These are phyloP conservation scores for Falco rusticolus DNA, from an alignment of 2,797 vertebrate genomes.

Conservation along the genomic window DNA sequence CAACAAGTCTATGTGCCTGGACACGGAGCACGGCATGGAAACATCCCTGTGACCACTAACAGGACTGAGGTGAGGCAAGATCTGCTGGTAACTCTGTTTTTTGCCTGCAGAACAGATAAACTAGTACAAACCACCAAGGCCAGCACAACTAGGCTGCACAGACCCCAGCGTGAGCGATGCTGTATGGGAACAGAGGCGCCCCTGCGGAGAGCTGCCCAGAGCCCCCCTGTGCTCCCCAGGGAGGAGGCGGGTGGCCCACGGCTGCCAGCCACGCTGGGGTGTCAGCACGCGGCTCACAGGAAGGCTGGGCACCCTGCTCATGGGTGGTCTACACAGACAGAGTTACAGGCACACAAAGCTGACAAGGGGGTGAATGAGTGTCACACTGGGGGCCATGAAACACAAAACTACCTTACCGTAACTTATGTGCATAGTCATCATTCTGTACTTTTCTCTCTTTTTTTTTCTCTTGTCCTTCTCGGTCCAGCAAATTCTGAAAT, in stretches of 20 bases:
- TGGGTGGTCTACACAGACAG: not conserved
- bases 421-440: not conserved
- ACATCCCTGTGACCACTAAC: not conserved
- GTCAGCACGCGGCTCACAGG: not conserved
- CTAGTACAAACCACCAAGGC: not conserved
- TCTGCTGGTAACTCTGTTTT: too few species aligned
- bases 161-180: rapidly evolving
- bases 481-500: not conserved
- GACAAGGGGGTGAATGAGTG: not conserved
- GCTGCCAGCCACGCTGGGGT: not conserved
- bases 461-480: not conserved
- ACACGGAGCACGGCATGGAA: rapidly evolving
- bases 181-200: not conserved
- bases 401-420: not conserved
- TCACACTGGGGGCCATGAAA: not conserved
- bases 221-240: not conserved
- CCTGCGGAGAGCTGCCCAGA: not conserved
- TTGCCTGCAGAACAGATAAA: not conserved
- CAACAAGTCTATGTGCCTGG: rapidly evolving
- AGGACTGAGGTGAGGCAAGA: not conserved
- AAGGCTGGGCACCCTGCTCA: not conserved
- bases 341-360: not conserved
- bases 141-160: not conserved
- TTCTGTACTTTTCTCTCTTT: not conserved
- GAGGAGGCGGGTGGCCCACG: rapidly evolving